Percentiles rank a stretch among this genome's conserved stretches.
Evolutionary conservation across 2,113 vertebrate species (phyloP).

Genomic region (Passer domesticus): DNA sequence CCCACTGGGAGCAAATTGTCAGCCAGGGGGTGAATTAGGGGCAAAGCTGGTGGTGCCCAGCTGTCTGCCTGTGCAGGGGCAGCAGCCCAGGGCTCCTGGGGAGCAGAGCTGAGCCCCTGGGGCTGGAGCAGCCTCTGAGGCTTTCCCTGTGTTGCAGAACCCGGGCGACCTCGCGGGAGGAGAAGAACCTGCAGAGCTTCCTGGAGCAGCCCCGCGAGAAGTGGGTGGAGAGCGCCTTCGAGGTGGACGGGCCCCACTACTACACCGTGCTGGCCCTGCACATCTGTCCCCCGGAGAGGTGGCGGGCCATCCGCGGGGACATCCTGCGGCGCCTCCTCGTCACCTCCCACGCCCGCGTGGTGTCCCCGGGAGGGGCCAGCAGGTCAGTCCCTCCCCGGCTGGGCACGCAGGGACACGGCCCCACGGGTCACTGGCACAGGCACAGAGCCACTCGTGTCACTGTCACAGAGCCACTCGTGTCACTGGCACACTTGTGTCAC

Average conservation of each 20-base stretch:
- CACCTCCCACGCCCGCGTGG: slow-evolving; percentile 83
- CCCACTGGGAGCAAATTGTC: too few species aligned
- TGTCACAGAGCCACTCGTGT: too few species aligned
- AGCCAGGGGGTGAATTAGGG: too few species aligned
- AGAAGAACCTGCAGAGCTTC: slow-evolving; percentile 96
- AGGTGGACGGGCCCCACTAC: slow-evolving; percentile 96
- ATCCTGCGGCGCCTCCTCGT: slow-evolving; percentile 89
- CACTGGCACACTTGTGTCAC: too few species aligned
- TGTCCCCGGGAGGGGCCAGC: slow-evolving; percentile 86
- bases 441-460: neutral
- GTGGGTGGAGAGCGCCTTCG: slow-evolving; percentile 94
- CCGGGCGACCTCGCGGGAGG: slow-evolving; percentile 93
- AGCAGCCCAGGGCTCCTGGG: neutral
- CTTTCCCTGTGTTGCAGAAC: slow-evolving; percentile 77
- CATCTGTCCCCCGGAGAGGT: slow-evolving; percentile 87
- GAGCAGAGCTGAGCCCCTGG: neutral
- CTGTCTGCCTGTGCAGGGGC: neutral
- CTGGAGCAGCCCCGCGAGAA: slow-evolving; percentile 95
- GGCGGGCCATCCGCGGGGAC: slow-evolving; percentile 84
- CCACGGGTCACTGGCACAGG: neutral
- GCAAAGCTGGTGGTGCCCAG: neutral
- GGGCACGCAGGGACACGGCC: neutral
- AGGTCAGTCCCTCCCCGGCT: slow-evolving; percentile 76
- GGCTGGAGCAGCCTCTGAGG: neutral
- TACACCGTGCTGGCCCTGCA: slow-evolving; percentile 92